Evolutionary conservation across 1,140 invertebrate genomes (phyloP), one percentile per base, ranked within the genome.

Genomic region (Camponotus vicinus): DNA sequence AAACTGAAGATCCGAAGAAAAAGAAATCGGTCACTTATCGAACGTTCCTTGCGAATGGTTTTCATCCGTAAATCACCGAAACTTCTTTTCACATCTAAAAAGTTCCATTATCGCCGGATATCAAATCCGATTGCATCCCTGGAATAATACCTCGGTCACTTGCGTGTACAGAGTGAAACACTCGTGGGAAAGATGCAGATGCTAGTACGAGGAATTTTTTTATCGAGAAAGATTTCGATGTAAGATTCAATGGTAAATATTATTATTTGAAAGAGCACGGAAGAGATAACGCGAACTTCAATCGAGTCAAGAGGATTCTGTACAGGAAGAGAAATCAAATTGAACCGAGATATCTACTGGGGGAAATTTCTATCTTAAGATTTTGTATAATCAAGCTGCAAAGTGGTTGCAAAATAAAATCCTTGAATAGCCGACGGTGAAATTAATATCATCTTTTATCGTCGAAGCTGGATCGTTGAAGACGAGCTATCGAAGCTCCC

Each of bases 1-100:
- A 73, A 75, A 78, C 34, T 73, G 82, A 64, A 34, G 59, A 67
- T 18, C 70, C 55, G 83, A 67, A 77, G 79, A 89, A 89, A 89
- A 64, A 89, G 64, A 61, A 61, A 27, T 37, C 52, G 82, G 77
- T 83, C 73, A 77, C 77, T 89, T 89, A 89, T 89, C 88, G 88
- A 83, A 37, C 67, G 57, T 89, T 89, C 85, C 67, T 85, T 66
- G 63, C 71, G 77, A 83, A 75, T 86, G 85, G 64, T 77, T 78
- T 64, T 67, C 42, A 52, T 32, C 34, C 67, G 21, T 70, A 66
- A 71, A 86, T 75, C 52, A 57, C 76, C 42, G 71, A 78, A 84
- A 9, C 55, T 42, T 21, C 61, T 79, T 49, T 59, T 40, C 40
- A n/a, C 32, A 15, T 76, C 34, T 7, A 66, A 13, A 45, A 27